phyloP scores from a whole-genome alignment of 2,888 invertebrate species.

The Candidula unifasciata region DNA sequence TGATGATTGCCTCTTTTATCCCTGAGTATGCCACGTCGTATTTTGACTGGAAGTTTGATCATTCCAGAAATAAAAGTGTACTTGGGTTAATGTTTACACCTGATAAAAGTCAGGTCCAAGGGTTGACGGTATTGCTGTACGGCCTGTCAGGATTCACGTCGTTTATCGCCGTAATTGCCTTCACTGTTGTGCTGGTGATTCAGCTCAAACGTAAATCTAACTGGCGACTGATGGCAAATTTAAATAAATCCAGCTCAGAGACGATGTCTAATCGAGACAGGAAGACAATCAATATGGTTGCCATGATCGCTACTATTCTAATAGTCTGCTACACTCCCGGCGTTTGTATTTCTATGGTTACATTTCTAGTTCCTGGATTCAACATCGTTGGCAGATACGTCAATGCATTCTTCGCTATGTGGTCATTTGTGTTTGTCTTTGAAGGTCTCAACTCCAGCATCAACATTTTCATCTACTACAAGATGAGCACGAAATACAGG shows the following conservation, averaged over 20 bases:
- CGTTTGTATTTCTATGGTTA: background rate
- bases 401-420: constrained; percentile 4
- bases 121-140: background rate
- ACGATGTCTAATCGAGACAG: background rate
- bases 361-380: background rate
- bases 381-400: background rate
- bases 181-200: background rate
- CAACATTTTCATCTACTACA: constrained; percentile 27
- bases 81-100: background rate
- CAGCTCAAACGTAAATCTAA: background rate
- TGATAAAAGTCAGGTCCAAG: background rate
- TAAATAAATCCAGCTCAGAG: background rate
- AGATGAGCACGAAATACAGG: constrained; percentile 25
- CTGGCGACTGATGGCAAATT: background rate
- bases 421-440: constrained; percentile 10
- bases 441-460: constrained; percentile 4
- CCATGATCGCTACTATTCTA: constrained; percentile 6
- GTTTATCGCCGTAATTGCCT: background rate
- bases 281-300: constrained; percentile 12
- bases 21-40: constrained; percentile 15
- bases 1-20: background rate
- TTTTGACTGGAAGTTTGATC: constrained; percentile 24
- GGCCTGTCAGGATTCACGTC: background rate
- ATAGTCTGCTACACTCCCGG: constrained; percentile 10
- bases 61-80: background rate